Evolutionary conservation across 2,113 vertebrate species (phyloP).

Genomic region (Helogale parvula): DNA sequence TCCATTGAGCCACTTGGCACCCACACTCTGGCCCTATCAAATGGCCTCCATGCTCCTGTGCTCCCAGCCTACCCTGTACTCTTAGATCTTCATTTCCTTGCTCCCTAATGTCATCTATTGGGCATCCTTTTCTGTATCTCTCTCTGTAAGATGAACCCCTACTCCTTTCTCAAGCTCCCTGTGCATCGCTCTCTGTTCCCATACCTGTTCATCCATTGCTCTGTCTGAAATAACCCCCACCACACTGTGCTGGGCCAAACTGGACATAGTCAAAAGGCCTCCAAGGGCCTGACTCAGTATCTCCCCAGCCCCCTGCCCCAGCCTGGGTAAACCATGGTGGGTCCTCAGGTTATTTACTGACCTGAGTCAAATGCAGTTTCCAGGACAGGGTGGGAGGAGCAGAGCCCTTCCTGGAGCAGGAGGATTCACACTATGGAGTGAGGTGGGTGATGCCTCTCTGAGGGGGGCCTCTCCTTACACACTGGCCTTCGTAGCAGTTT

Average conservation of each 20-base stretch:
- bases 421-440: rapidly evolving
- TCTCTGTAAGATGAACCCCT: too few relatives aligned
- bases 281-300: neutral
- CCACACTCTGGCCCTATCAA: neutral
- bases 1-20: neutral
- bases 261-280: neutral
- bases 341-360: neutral
- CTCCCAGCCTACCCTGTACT: neutral
- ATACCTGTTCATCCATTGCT: rapidly evolving
- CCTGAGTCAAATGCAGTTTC: neutral
- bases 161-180: neutral
- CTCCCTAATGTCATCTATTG: neutral
- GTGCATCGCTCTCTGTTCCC: neutral
- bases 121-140: neutral
- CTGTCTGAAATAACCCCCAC: neutral
- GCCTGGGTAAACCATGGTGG: neutral
- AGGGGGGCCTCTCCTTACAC: neutral
- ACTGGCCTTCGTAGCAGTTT: neutral
- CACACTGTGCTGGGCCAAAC: neutral
- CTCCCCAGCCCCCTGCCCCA: neutral
- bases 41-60: neutral
- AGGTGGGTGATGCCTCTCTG: neutral
- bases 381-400: neutral
- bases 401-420: neutral
- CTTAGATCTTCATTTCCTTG: neutral